Evolutionary conservation across 2,888 invertebrate species (phyloP), one percentile per base, ranked within the genome.

Genomic region (Acrobasis consociella): DNA sequence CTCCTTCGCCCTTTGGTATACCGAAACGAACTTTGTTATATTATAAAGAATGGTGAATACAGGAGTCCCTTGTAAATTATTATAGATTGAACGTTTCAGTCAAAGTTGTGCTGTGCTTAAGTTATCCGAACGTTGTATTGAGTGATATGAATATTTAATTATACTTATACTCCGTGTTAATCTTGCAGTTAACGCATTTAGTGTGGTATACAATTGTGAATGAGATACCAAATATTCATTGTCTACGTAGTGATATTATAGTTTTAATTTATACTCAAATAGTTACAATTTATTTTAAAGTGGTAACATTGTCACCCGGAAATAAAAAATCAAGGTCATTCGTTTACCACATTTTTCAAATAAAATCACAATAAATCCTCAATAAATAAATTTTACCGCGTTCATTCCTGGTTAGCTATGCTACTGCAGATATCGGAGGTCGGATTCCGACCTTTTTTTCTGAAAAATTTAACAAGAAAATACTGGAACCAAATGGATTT

Each of bases 141-240:
- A 83, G 86, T 86, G 84, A 83, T 85, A 82, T 76, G 78, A 74
- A 65, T 66, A 67, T 67, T 69, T 60, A 67, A 69, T 68, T 72
- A 71, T 72, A 69, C 69, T 73, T 79, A 77, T 76, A 80, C 78
- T 78, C 72, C 71, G 75, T 77, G 76, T 80, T 80, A 77, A 80
- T 76, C 55, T 69, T 60, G 63, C 72, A 71, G 75, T 81, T 80
- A 81, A 75, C 73, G 75, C 80, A 81, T 79, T 77, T 80, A 80
- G 76, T 81, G 81, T 80, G 75, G 75, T 81, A 73, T 77, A 76
- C 70, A 73, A 75, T 80, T 86, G 88, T 88, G 85, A 89, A 87
- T 86, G 78, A 86, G 83, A 91, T 88, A 87, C 92, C 91, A 91
- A 92, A 92, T 90, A 90, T 84, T 83, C 83, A 80, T 80, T 79